A percentile compares a stretch with the other conserved stretches of the same genome.
Conservation (phyloP, 2,888 invertebrate genomes). For the Philhelius pedissequus region DNA sequence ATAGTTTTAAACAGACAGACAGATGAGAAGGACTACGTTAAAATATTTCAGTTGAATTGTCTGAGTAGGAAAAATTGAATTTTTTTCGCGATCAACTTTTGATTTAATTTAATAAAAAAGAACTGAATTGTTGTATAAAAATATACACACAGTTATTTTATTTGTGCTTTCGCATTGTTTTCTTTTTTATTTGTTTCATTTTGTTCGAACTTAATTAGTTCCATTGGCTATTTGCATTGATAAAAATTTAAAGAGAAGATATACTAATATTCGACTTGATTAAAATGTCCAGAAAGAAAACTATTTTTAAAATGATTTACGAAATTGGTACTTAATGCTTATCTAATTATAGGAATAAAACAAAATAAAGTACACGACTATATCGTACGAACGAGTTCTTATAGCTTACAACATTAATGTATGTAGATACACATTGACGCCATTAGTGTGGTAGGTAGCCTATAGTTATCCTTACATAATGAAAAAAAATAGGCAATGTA, state of each 20-base stretch:
- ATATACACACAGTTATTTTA: neutral
- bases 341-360: no score
- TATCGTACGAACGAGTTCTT: no score
- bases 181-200: neutral
- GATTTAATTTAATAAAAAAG: neutral
- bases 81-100: neutral
- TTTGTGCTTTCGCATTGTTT: neutral
- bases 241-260: neutral
- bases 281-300: neutral
- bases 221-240: neutral
- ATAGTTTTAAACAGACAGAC: slow-evolving; percentile 39
- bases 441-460: no score
- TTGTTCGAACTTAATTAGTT: neutral
- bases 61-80: neutral
- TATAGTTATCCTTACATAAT: no score
- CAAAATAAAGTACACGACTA: no score
- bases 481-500: no score
- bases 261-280: neutral
- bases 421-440: no score
- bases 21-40: slow-evolving; percentile 24
- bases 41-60: slow-evolving; percentile 13
- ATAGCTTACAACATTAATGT: no score
- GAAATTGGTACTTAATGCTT: no score
- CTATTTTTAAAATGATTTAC: no score
- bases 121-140: neutral